phyloP scores from a whole-genome alignment of 2,797 vertebrate species.

The Notoglanidium macrostoma region DNA sequence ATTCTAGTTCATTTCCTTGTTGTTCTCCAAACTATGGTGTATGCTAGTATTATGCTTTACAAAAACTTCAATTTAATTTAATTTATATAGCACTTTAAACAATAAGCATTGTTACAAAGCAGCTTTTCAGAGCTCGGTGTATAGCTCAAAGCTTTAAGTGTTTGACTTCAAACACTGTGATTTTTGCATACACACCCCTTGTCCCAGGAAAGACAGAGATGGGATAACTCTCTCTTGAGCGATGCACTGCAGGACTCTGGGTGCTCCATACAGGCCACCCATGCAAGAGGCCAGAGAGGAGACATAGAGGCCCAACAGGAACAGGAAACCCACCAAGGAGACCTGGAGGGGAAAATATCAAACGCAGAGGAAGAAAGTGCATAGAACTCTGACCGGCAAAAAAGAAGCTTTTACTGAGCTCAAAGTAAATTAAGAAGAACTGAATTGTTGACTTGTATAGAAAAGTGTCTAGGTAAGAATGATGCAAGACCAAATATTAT shows the following conservation, averaged over 20 bases:
- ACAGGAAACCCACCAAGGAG: conserved; percentile 96
- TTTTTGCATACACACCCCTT: conserved; percentile 80
- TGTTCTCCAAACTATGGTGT: neutral
- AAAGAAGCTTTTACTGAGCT: neutral
- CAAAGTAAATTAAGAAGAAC: conserved; percentile 21
- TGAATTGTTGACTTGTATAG: neutral
- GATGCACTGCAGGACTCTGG: conserved; percentile 96
- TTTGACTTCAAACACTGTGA: neutral
- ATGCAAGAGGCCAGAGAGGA: conserved; percentile 98
- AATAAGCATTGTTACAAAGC: neutral
- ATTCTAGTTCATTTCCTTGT: neutral
- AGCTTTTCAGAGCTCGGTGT: neutral
- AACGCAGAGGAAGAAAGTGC: conserved; percentile 73
- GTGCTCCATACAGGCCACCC: conserved; percentile 93
- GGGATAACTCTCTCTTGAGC: conserved; percentile 95
- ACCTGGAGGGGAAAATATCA: conserved; percentile 82
- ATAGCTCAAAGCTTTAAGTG: conserved; percentile 4
- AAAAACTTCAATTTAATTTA: neutral
- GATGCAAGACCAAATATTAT: neutral
- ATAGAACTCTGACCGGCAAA: conserved; percentile 63
- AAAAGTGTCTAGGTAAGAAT: neutral
- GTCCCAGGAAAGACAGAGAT: conserved; percentile 80
- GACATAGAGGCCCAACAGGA: conserved; percentile 94
- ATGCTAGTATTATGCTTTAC: neutral
- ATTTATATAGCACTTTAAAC: neutral